phyloP scores from a whole-genome alignment of 64 coral and sea anemone genomes.

The Actinia equina region DNA sequence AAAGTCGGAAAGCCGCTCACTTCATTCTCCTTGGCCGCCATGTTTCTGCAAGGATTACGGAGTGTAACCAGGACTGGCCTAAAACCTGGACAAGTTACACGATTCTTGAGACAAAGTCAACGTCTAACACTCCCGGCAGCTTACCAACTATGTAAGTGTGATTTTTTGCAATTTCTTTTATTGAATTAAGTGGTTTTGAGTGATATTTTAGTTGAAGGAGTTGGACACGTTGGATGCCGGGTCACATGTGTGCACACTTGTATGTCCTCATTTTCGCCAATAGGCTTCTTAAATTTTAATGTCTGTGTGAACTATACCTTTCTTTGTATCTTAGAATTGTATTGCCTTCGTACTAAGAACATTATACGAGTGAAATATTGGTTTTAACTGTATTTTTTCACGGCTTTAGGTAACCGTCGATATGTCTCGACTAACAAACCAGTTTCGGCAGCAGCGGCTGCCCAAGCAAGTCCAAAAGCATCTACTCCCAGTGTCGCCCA shows the following conservation, averaged over 20 bases:
- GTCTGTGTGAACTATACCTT: background rate
- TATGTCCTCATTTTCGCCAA: background rate
- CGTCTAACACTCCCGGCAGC: conserved; percentile 75
- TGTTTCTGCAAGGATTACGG: conserved; percentile 92
- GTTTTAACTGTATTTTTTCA: background rate
- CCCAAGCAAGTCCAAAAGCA: conserved; percentile 55
- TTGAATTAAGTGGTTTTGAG: background rate
- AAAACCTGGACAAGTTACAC: conserved; percentile 66
- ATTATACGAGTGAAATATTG: background rate
- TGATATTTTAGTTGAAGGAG: conserved; percentile 20
- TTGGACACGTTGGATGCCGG: conserved; percentile 62
- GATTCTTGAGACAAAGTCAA: conserved; percentile 77
- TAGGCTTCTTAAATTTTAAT: background rate
- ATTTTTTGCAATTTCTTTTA: background rate
- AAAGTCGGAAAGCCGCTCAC: conserved; percentile 18
- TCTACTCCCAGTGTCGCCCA: conserved; percentile 50
- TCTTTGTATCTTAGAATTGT: background rate
- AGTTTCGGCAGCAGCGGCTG: conserved; percentile 70
- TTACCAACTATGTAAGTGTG: conserved; percentile 85
- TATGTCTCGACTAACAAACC: conserved; percentile 98
- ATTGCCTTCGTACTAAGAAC: background rate
- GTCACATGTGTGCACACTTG: conserved; percentile 49
- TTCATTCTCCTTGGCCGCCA: conserved; percentile 80
- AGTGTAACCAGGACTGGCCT: conserved; percentile 80
- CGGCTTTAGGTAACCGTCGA: conserved; percentile 64